Base-by-base conservation (phyloP, 2,888 invertebrate genomes). In the Pyralis farinalis region DNA sequence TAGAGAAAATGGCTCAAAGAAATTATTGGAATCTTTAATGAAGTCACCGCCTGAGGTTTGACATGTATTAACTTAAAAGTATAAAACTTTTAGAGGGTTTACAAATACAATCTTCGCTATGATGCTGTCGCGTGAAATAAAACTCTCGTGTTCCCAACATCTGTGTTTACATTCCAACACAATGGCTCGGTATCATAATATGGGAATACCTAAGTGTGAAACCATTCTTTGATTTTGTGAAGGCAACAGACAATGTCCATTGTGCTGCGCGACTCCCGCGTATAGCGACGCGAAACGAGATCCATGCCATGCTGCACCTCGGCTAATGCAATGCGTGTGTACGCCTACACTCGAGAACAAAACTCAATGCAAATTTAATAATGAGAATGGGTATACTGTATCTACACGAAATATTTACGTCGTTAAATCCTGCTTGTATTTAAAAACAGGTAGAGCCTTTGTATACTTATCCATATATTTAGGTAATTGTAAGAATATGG, bases 161-260 rank as follows among this genome's bases (percentile, higher is more conserved):
- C 58, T 62, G 64, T 71, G 69, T 65, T 63, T 66, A 61, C 53
- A 53, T 65, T 61, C 49, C 53, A 54, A 44, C 55, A 49, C 76
- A 79, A 80, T 74, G 66, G 58, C 46, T 60, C 63, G 62, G 71
- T 75, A 71, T 75, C 71, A 70, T 64, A 63, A 60, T 59, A 55
- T 59, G 47, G 49, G 46, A 40, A 46, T 43, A 47, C 32, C 43
- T 46, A 47, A 51, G 68, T 65, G 58, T 63, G 63, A 55, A 61
- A 57, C 67, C 71, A 75, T 81, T 80, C 71, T 80, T 74, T 61
- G 53, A 46, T 28, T 33, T 32, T 69, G 55, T 70, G 70, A 66
- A 75, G 60, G 58, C 62, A 58, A 59, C 62, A 73, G 54, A 73
- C 86, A 87, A 82, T 86, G 73, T 72, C 64, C 75, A 85, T 86